Base-by-base conservation (phyloP, 2,888 invertebrate genomes). In the Branchipolynoe longqiensis region DNA sequence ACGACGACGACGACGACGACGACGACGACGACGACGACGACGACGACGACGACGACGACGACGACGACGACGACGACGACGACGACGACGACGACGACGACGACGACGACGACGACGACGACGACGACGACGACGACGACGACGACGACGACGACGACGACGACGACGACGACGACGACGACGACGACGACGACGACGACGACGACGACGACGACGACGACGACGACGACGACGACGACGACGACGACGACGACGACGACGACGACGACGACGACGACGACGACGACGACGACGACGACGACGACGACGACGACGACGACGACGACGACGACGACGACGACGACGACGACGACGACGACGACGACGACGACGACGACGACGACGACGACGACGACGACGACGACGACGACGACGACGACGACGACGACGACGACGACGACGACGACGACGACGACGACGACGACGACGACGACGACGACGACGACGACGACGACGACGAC, bases 1-100 rank as follows among this genome's bases (percentile, higher is more conserved):
- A 74, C 33, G 73, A 82, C 33, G 73, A 82, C 33, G 73, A 78
- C 82, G 31, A 82, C 73, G 12, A 31, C 31, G 48, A 40, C 48
- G 48, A 48, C 48, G 48, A 22, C 48, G 48, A 78, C 25, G 48
- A 78, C 41, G 73, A 78, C 33, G 74, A 78, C 31, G 73, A 78
- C n/a, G 33, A 78, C 25, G 33, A 82, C 31, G 25, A 78, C 33
- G 31, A 22, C 33, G 73, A 78, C 33, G 31, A 82, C 73, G 33
- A 82, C 33, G 73, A 82, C 73, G n/a, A n/a, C n/a, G n/a, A n/a
- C n/a, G n/a, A n/a, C n/a, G n/a, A n/a, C n/a, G n/a, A n/a, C n/a
- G n/a, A 48, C 18, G 18, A 48, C 18, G 18, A 48, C 18, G 18
- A 48, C 18, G 18, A 48, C 18, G 18, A 48, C 18, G 18, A 48